A percentile compares a stretch with the other conserved stretches of the same genome.
Conservation (phyloP, 2,113 vertebrate genomes). For the Hystrix brachyura region DNA sequence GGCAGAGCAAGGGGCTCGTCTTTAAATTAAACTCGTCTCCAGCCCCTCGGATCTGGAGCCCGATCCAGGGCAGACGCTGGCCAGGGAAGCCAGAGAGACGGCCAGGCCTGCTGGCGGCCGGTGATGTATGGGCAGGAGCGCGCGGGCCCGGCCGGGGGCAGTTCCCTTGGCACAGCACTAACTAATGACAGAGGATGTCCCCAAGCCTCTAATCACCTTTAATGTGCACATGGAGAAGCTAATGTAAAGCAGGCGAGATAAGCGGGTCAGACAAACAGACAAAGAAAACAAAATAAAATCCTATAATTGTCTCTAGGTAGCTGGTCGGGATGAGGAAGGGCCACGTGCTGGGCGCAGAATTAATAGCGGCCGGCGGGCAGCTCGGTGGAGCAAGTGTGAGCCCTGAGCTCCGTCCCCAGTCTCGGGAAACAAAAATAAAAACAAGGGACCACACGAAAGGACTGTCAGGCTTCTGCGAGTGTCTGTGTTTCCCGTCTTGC, state of each 20-base stretch:
- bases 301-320: background rate
- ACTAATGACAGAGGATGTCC: slow-evolving; percentile 88
- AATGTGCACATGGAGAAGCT: slow-evolving; percentile 86
- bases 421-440: background rate
- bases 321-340: background rate
- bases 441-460: background rate
- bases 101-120: slow-evolving; percentile 81
- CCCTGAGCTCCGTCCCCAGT: background rate
- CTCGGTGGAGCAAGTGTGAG: background rate
- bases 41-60: slow-evolving; percentile 82
- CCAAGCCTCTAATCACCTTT: slow-evolving; percentile 89
- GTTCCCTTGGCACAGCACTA: slow-evolving; percentile 86
- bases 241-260: slow-evolving; percentile 88
- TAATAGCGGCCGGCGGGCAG: rapidly evolving
- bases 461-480: rapidly evolving
- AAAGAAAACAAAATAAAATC: slow-evolving; percentile 66
- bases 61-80: slow-evolving; percentile 82
- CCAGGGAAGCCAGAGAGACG: slow-evolving; percentile 51
- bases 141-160: slow-evolving; percentile 79
- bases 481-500: background rate
- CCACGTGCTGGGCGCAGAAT: background rate
- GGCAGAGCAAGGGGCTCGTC: slow-evolving; percentile 88
- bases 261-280: slow-evolving; percentile 70
- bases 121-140: slow-evolving; percentile 87
- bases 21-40: slow-evolving; percentile 91